Evolutionary conservation across 30 jellyfish, hydroid and myxozoan genomes (phyloP).

Genomic region (Turritopsis rubra): DNA sequence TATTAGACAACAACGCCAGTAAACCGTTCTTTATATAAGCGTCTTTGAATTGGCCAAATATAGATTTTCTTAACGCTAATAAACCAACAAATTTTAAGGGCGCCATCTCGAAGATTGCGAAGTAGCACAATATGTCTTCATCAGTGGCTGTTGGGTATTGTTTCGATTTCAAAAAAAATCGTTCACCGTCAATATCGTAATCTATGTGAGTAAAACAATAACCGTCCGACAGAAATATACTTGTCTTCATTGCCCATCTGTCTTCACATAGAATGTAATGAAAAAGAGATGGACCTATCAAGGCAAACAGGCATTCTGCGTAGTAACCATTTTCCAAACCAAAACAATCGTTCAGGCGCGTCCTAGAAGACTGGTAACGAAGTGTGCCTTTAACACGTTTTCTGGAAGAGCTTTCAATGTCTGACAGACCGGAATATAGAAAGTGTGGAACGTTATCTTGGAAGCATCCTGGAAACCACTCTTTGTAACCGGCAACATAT

Average conservation of each 20-base stretch:
- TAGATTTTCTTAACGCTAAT: not conserved
- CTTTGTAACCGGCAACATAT: not conserved
- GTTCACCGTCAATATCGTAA: not conserved
- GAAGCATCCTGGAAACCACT: not conserved
- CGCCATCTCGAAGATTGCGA: not conserved
- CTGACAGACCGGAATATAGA: not conserved
- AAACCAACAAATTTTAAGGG: not conserved
- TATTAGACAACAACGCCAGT: not conserved
- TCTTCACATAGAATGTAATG: not conserved
- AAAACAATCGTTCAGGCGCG: not conserved
- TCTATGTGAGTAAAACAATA: not conserved
- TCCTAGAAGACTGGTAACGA: not conserved
- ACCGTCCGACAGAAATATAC: not conserved
- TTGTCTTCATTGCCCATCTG: not conserved
- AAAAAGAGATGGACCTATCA: not conserved
- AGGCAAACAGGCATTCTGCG: not conserved
- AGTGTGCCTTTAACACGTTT: not conserved
- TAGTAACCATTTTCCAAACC: not conserved
- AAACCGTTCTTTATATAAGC: not conserved
- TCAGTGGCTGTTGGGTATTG: not conserved
- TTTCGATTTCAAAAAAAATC: not conserved
- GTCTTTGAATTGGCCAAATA: not conserved
- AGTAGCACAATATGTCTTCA: not conserved
- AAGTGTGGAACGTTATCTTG: not conserved
- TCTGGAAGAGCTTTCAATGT: not conserved